phyloP scores from a whole-genome alignment of 1,140 invertebrate species.

The Cephus cinctus region DNA sequence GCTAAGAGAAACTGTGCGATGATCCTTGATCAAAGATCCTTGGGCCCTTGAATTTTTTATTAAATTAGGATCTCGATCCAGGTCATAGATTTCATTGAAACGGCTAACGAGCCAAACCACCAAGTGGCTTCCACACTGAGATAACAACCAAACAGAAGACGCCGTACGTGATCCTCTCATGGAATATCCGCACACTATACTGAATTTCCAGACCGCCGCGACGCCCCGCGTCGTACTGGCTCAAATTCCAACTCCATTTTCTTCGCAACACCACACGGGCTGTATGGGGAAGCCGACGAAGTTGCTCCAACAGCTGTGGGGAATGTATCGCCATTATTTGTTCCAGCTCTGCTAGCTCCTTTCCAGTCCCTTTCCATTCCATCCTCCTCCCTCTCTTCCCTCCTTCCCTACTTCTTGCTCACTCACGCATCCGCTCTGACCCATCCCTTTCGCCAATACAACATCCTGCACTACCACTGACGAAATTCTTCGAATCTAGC shows the following conservation, averaged over 20 bases:
- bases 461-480: not conserved
- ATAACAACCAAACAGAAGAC: no score
- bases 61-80: no score
- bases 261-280: not conserved
- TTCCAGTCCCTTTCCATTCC: slow-evolving; percentile 29
- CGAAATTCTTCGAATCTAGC: not conserved
- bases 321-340: slow-evolving; percentile 44
- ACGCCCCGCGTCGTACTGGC: no score
- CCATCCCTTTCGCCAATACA: not conserved
- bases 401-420: slow-evolving; percentile 10
- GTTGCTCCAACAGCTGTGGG: slow-evolving; percentile 36
- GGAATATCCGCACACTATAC: no score
- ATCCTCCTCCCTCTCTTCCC: slow-evolving; percentile 23
- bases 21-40: no score
- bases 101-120: no score
- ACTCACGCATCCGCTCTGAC: slow-evolving; percentile 7
- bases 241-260: not conserved
- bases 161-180: no score
- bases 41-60: no score
- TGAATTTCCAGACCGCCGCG: no score
- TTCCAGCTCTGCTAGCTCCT: slow-evolving; percentile 28
- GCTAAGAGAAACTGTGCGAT: no score
- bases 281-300: slow-evolving; percentile 16
- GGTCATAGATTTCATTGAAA: no score
- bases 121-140: no score